Conservation (phyloP, 2,888 invertebrate species). For the Ctena decussata region DNA sequence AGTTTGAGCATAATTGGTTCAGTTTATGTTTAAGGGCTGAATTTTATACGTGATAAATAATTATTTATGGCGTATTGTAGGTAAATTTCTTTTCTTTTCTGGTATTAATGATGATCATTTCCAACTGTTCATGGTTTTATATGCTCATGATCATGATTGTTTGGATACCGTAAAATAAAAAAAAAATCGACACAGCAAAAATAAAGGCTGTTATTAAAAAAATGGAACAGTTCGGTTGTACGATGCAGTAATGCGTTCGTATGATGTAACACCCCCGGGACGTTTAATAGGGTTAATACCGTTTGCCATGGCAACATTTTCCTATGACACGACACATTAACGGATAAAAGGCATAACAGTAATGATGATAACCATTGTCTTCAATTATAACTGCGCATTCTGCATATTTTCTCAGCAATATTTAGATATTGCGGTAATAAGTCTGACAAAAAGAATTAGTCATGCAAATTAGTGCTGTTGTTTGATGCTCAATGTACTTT, state of each 20-base stretch:
- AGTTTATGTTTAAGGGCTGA: background rate
- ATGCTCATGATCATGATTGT: too few species aligned
- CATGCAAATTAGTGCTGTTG: background rate
- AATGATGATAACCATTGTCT: background rate
- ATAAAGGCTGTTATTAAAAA: too few species aligned
- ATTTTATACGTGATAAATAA: background rate
- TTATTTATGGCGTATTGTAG: background rate
- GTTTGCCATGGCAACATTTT: too few species aligned
- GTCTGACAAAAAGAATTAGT: background rate
- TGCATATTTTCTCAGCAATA: background rate
- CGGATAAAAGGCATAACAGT: background rate
- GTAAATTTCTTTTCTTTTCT: background rate
- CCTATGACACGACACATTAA: too few species aligned
- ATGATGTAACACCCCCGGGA: too few species aligned
- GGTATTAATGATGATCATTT: background rate
- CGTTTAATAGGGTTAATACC: too few species aligned
- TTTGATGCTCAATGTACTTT: too few species aligned
- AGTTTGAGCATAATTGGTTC: background rate
- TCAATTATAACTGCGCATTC: background rate
- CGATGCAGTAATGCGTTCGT: too few species aligned
- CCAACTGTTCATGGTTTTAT: too few species aligned
- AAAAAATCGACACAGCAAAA: too few species aligned
- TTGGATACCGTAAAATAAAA: too few species aligned
- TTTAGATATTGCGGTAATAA: background rate
- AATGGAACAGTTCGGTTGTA: too few species aligned